These are phyloP conservation scores for Coptodon bakossiorum DNA, from an alignment of 2,113 vertebrate species.

Conservation along the genomic window DNA sequence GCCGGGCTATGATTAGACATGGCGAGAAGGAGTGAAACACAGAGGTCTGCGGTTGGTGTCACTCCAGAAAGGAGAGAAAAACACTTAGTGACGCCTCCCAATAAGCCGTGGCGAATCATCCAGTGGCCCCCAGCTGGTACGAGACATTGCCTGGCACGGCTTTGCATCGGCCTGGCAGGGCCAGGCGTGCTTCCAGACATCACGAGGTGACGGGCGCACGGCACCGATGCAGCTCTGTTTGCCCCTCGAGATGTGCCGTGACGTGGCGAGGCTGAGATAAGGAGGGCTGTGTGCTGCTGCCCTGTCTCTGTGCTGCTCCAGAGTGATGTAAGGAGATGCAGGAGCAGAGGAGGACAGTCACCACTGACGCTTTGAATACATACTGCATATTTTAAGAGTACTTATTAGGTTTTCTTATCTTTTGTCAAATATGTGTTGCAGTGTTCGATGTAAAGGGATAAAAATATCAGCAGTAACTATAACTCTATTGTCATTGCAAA, in stretches of 20 bases:
- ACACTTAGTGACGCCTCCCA: constrained; percentile 12
- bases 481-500: neutral
- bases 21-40: neutral
- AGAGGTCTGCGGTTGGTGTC: constrained; percentile 6
- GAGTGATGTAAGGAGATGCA: neutral
- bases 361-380: neutral
- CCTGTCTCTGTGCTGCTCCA: constrained; percentile 20
- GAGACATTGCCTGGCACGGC: neutral
- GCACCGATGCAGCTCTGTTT: neutral
- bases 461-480: neutral
- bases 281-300: constrained; percentile 18
- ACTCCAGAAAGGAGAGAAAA: constrained; percentile 1
- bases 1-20: constrained; percentile 23
- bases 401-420: neutral
- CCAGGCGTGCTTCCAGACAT: neutral
- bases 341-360: neutral
- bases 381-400: neutral
- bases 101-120: neutral
- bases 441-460: neutral
- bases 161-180: neutral
- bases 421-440: neutral
- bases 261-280: constrained; percentile 4
- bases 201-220: neutral
- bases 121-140: constrained; percentile 16
- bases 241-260: neutral